A percentile compares a stretch with the other conserved stretches of the same genome.
phyloP scores from a whole-genome alignment of 1,140 invertebrate genomes.

The Zaprionus lachaisei region DNA sequence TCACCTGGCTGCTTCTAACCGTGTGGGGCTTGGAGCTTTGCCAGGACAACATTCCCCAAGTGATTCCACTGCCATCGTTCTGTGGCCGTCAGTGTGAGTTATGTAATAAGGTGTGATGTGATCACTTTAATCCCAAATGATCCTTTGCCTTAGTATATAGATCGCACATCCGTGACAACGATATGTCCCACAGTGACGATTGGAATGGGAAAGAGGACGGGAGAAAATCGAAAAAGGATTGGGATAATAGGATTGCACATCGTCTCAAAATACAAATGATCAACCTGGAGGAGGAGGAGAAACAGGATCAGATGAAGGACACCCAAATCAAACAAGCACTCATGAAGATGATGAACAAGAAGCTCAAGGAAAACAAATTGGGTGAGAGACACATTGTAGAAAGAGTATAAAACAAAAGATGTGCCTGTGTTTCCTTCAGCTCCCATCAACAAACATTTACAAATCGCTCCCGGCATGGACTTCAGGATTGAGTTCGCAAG shows the following conservation, averaged over 20 bases:
- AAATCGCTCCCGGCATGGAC: slow-evolving; percentile 8
- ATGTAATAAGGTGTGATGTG: neutral
- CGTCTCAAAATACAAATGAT: slow-evolving; percentile 4
- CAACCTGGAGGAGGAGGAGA: slow-evolving; percentile 21
- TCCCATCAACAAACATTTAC: neutral
- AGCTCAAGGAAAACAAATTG: slow-evolving; percentile 1
- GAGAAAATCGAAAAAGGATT: neutral
- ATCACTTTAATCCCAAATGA: neutral
- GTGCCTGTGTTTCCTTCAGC: neutral
- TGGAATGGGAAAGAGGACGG: neutral
- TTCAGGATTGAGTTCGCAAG: slow-evolving; percentile 39
- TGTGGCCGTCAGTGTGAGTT: neutral
- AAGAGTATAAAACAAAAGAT: neutral
- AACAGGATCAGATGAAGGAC: slow-evolving; percentile 7
- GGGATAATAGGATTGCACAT: neutral
- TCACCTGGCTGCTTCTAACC: slow-evolving; percentile 1
- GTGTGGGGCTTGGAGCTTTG: neutral
- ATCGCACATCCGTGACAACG: neutral
- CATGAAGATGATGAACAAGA: slow-evolving; percentile 21
- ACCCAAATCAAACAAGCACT: slow-evolving; percentile 18
- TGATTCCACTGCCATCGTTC: neutral
- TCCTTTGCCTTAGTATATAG: slow-evolving; percentile 17
- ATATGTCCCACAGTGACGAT: neutral
- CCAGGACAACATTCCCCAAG: neutral
- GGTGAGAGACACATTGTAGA: neutral